Percentiles rank a stretch among this genome's conserved stretches.
phyloP scores from a whole-genome alignment of 2,113 vertebrate species.

The Enhydra lutris region DNA sequence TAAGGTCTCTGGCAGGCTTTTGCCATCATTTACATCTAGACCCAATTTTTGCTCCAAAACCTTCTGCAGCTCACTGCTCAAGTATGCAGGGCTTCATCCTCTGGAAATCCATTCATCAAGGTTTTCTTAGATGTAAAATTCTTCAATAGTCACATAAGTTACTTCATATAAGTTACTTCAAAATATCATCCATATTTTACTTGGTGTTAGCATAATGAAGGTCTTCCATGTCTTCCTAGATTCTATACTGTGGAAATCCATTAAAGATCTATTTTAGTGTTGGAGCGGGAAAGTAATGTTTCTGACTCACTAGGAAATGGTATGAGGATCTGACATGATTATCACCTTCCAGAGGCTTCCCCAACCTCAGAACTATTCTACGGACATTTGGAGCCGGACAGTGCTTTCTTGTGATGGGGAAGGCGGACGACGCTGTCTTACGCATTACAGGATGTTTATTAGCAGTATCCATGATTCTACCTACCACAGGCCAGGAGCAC shows the following conservation, averaged over 20 bases:
- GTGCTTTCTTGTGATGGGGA: background rate
- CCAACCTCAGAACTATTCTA: background rate
- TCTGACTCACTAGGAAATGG: background rate
- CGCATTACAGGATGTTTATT: background rate
- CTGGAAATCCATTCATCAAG: background rate
- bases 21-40: background rate
- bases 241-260: background rate
- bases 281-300: background rate
- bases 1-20: background rate
- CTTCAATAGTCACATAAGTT: background rate
- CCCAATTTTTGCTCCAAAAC: background rate
- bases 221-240: background rate
- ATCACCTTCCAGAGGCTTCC: background rate
- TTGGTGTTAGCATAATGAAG: background rate
- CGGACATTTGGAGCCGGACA: background rate
- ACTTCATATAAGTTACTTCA: background rate
- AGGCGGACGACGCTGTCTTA: accelerated
- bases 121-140: background rate
- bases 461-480: background rate
- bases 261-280: background rate
- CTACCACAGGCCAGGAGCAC: background rate
- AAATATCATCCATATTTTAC: background rate
- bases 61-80: background rate
- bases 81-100: background rate
- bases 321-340: background rate